Evolutionary conservation across 2,888 invertebrate species (phyloP).

Genomic region (Arenicola marina): DNA sequence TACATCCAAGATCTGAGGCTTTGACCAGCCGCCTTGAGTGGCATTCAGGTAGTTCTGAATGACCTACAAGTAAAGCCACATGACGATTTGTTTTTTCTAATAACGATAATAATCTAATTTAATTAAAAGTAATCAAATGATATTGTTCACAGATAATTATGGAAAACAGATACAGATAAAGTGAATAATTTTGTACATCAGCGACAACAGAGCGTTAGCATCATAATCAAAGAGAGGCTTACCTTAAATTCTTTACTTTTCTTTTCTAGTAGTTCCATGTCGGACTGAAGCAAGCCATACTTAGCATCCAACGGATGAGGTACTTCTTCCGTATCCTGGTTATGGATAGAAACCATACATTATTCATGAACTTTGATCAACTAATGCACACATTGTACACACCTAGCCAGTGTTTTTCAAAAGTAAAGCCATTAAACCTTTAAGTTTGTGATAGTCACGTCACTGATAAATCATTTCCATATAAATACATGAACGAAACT

Average conservation of each 20-base stretch:
- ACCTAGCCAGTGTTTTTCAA: too few species aligned
- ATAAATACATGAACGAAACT: too few species aligned
- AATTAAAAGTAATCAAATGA: not conserved
- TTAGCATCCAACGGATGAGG: constrained; percentile 58
- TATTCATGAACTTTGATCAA: too few species aligned
- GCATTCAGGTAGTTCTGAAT: constrained; percentile 48
- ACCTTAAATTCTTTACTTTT: constrained; percentile 53
- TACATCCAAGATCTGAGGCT: constrained; percentile 46
- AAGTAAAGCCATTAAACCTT: too few species aligned
- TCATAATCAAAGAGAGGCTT: too few species aligned
- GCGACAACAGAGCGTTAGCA: too few species aligned
- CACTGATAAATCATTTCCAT: too few species aligned
- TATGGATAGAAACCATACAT: too few species aligned
- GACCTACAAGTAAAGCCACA: constrained; percentile 34
- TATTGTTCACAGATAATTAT: not conserved
- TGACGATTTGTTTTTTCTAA: not conserved
- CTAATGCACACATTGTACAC: too few species aligned
- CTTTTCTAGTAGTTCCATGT: constrained; percentile 49
- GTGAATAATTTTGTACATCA: too few species aligned
- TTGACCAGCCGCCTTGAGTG: constrained; percentile 37
- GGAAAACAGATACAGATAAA: too few species aligned
- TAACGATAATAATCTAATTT: not conserved
- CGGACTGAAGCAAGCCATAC: constrained; percentile 58
- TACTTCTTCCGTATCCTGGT: constrained; percentile 35
- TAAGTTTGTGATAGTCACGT: too few species aligned